Percentiles rank a stretch among this genome's conserved stretches.
Evolutionary conservation across 2,888 invertebrate genomes (phyloP).

Genomic region (Ectemnius cavifrons): DNA sequence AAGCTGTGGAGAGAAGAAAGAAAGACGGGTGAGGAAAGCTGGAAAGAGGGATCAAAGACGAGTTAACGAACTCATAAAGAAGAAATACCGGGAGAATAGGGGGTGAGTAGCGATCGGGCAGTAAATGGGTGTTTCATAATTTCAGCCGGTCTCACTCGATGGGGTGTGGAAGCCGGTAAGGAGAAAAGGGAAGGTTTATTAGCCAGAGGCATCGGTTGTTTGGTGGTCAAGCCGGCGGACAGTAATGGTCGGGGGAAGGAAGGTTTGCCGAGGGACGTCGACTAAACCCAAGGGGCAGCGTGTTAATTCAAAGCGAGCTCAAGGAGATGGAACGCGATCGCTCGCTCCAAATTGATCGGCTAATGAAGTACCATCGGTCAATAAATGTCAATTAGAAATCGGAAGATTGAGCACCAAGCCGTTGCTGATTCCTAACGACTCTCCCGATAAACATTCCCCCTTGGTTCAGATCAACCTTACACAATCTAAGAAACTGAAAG

Average conservation of each 20-base stretch:
- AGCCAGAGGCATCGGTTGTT: conserved; percentile 49
- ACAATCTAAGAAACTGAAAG: too few relatives aligned
- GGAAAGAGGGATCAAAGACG: conserved; percentile 37
- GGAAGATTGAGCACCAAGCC: conserved; percentile 8
- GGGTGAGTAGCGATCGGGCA: conserved; percentile 28
- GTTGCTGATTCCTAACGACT: too few relatives aligned
- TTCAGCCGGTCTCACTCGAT: conserved; percentile 22
- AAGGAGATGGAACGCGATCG: conserved; percentile 21
- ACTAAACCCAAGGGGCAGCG: conserved; percentile 16
- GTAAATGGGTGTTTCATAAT: conserved; percentile 45
- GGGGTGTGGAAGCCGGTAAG: conserved; percentile 29
- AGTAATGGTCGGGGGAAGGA: conserved; percentile 31
- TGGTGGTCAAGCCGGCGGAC: conserved; percentile 31
- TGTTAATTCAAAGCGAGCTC: conserved; percentile 25
- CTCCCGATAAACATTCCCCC: too few relatives aligned
- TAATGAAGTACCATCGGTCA: not conserved
- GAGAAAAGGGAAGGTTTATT: conserved; percentile 56
- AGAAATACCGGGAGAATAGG: conserved; percentile 22
- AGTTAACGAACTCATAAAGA: conserved; percentile 41
- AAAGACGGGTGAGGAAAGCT: not conserved
- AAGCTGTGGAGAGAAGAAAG: too few relatives aligned
- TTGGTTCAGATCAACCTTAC: too few relatives aligned
- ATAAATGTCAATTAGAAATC: not conserved
- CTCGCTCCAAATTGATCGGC: not conserved
- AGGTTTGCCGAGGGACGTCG: conserved; percentile 30